Evolutionary conservation across 2,888 invertebrate genomes (phyloP).

Genomic region (Conchocele bisecta): DNA sequence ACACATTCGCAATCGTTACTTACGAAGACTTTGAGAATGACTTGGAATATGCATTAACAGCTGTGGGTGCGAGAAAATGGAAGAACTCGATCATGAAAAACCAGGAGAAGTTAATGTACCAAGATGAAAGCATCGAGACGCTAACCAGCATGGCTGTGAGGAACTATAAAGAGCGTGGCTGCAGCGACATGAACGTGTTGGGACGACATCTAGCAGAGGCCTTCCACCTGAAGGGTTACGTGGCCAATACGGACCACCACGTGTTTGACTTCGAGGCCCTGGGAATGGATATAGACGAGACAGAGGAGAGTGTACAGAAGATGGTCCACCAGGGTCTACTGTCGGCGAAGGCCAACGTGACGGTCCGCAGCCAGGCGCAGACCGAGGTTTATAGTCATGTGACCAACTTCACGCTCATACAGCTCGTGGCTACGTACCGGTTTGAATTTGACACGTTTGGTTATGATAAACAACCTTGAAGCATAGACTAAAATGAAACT

Average conservation of each 20-base stretch:
- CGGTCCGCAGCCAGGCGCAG: no score
- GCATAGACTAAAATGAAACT: neutral
- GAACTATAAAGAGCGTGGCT: neutral
- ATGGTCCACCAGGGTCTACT: no score
- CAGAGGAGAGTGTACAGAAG: no score
- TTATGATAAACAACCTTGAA: neutral
- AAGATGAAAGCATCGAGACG: neutral
- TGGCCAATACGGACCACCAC: no score
- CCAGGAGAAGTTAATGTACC: neutral
- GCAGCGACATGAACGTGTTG: neutral
- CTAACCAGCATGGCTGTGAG: neutral
- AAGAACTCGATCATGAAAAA: neutral
- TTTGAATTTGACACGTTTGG: constrained; percentile 12
- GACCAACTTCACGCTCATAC: neutral
- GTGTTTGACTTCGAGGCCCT: no score
- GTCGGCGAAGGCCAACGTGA: no score
- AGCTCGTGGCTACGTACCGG: neutral
- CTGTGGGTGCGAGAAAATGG: no score
- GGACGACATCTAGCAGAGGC: neutral
- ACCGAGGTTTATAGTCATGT: neutral
- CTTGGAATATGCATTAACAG: neutral
- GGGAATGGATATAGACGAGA: no score
- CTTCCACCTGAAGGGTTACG: neutral
- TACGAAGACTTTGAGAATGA: neutral
- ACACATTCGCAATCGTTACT: neutral